A percentile compares a stretch with the other conserved stretches of the same genome.
phyloP scores from a whole-genome alignment of 2,797 vertebrate species.

The Aselliscus stoliczkanus region DNA sequence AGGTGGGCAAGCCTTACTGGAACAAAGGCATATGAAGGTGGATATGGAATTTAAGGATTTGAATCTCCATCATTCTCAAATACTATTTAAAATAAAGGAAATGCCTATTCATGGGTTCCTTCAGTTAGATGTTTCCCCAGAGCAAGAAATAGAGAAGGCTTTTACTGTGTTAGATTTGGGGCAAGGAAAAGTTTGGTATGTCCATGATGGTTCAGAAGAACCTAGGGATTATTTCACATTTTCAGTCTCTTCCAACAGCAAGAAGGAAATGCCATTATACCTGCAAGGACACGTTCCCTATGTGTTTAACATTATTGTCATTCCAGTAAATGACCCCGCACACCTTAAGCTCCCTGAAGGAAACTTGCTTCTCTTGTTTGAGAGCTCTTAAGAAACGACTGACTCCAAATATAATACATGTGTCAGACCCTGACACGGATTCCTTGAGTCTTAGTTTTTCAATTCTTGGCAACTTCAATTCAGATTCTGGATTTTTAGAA shows the following conservation, averaged over 20 bases:
- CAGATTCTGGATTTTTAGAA: conserved; percentile 91
- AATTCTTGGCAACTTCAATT: conserved; percentile 90
- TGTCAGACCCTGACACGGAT: conserved; percentile 88
- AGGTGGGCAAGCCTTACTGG: conserved; percentile 85
- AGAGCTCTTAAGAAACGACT: conserved; percentile 89
- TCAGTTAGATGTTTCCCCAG: conserved; percentile 84
- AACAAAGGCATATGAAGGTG: conserved; percentile 89
- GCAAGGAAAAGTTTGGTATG: conserved; percentile 88
- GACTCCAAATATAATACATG: conserved; percentile 83
- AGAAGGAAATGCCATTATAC: conserved; percentile 84
- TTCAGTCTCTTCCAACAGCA: conserved; percentile 85
- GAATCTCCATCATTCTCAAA: conserved; percentile 89
- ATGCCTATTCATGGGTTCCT: conserved; percentile 87
- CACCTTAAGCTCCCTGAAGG: conserved; percentile 89
- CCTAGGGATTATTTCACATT: conserved; percentile 89
- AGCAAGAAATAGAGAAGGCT: conserved; percentile 81
- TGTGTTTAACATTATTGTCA: conserved; percentile 86
- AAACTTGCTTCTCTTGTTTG: conserved; percentile 89
- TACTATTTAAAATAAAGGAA: conserved; percentile 87
- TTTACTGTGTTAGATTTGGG: conserved; percentile 91
- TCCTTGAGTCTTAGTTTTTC: conserved; percentile 83
- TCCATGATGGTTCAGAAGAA: conserved; percentile 92
- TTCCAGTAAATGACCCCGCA: conserved; percentile 90
- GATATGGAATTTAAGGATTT: conserved; percentile 88
- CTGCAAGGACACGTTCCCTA: conserved; percentile 83